A percentile compares a stretch with the other conserved stretches of the same genome.
Conservation (phyloP, 2,797 vertebrate genomes). For the Spatula clypeata region DNA sequence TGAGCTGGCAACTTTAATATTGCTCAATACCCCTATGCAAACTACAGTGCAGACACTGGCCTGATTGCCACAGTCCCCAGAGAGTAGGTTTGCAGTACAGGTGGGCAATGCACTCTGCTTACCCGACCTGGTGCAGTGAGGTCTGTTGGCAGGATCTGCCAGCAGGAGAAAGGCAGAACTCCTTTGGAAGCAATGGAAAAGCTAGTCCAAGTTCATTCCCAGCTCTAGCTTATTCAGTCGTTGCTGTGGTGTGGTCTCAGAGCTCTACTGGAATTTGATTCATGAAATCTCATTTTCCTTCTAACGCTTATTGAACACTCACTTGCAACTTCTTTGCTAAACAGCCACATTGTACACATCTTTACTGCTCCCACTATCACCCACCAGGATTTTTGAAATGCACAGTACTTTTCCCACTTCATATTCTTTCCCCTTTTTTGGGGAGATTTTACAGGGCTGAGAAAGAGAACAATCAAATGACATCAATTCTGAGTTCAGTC, state of each 20-base stretch:
- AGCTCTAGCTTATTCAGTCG: fast-evolving
- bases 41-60: neutral
- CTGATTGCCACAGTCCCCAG: fast-evolving
- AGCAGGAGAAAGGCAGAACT: neutral
- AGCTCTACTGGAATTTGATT: neutral
- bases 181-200: neutral
- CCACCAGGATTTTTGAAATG: neutral
- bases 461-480: neutral
- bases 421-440: neutral
- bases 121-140: neutral
- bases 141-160: neutral
- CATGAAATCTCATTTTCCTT: neutral
- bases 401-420: neutral
- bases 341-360: neutral
- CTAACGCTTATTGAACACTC: neutral
- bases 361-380: neutral
- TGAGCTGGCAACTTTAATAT: neutral
- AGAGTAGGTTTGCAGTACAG: neutral
- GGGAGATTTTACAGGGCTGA: neutral
- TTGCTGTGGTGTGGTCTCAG: neutral
- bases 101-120: no score
- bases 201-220: neutral
- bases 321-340: neutral
- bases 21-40: fast-evolving
- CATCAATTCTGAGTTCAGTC: neutral